Evolutionary conservation across 2,797 vertebrate species (phyloP).

Genomic region (Nothura maculosa): DNA sequence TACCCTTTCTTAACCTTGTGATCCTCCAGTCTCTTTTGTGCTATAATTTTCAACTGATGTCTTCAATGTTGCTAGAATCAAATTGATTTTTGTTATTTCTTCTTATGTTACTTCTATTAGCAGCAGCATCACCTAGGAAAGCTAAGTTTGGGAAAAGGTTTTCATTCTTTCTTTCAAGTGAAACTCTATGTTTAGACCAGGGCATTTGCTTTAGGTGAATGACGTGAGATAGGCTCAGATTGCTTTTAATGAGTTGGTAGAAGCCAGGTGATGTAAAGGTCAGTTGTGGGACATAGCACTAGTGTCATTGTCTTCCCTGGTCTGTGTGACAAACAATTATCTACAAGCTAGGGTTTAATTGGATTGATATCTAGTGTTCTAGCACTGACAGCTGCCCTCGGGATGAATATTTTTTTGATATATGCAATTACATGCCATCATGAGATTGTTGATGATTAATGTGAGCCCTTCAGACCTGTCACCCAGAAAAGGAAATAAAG

Average conservation of each 20-base stretch:
- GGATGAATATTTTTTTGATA: slow-evolving; percentile 52
- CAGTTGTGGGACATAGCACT: slow-evolving; percentile 34
- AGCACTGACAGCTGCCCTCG: slow-evolving; percentile 37
- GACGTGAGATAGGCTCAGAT: background rate
- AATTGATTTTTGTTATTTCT: background rate
- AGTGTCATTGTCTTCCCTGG: slow-evolving; percentile 46
- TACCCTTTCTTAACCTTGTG: background rate
- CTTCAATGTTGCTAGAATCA: background rate
- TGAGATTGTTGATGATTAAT: slow-evolving; percentile 30
- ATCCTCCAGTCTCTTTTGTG: background rate
- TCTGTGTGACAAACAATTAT: slow-evolving; percentile 67
- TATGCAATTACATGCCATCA: slow-evolving; percentile 15
- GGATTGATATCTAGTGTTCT: slow-evolving; percentile 28
- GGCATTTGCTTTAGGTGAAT: background rate
- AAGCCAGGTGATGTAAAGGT: background rate
- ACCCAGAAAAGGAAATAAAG: slow-evolving; percentile 27
- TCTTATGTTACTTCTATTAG: background rate
- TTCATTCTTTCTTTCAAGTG: background rate
- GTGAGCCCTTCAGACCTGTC: slow-evolving; percentile 42
- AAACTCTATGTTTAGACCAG: background rate
- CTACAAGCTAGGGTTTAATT: slow-evolving; percentile 64
- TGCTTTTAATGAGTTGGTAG: background rate
- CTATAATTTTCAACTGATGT: background rate
- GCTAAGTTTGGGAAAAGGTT: background rate
- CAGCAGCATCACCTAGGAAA: background rate